Base-by-base conservation (phyloP, 1,140 invertebrate species). In the Aethina tumida region DNA sequence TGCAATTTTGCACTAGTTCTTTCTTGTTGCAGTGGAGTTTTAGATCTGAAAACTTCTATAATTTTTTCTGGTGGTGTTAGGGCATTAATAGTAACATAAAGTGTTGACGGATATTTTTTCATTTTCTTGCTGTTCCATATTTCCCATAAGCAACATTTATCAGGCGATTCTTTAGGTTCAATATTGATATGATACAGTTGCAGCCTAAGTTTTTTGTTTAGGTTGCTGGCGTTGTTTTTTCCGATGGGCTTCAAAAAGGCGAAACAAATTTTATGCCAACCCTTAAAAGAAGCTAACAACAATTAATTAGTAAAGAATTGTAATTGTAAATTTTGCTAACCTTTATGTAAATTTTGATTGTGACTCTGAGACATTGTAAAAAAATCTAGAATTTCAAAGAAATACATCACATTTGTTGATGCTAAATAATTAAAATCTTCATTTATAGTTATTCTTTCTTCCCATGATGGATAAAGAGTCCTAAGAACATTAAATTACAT, bases 321-420 rank as follows among this genome's bases (percentile, higher is more conserved):
- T 35, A 7, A 28, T 27, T 4, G 9, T 16, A 21, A 41, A 28
- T 36, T 21, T 21, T n/a, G 17, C 22, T 41, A 31, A 45, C 39
- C 39, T 37, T 41, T 41, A 8, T 45, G 26, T 16, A 37, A 39
- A 17, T 25, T 27, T 34, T 48, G 21, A 27, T 14, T 18, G 7
- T 27, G 29, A 12, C 33, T 13, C 7, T 24, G 15, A 15, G 35
- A 35, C 25, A 30, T 20, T 12, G 41, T 25, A 30, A 41, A 30
- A 43, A 44, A 39, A 45, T 55, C 52, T 10, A 56, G 35, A 13
- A 60, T 35, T 46, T 60, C 55, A 49, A 60, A 60, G 41, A 60
- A 52, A 31, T 58, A 43, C 12, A 58, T 49, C 9, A 53, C 35
- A 26, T 43, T 47, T 13, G 47, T 35, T 14, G 36, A 37, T 37